Percentiles rank a stretch among this genome's conserved stretches.
Evolutionary conservation across 2,888 invertebrate genomes (phyloP).

Genomic region (Mellilla xanthometata): DNA sequence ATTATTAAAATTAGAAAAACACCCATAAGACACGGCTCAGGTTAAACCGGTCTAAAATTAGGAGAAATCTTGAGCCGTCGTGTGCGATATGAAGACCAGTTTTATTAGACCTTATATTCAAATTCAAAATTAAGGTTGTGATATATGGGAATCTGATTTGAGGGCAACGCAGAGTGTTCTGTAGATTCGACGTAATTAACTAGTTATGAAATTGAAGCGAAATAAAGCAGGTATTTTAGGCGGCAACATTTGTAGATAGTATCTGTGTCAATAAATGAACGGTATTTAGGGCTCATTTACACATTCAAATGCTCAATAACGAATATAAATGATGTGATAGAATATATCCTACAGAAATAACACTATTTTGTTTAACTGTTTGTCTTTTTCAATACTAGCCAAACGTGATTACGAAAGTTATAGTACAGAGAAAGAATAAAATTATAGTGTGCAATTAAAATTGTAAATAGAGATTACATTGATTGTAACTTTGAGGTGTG

Average conservation of each 20-base stretch:
- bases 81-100: constrained; percentile 46
- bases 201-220: constrained; percentile 18
- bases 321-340: background rate
- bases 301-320: background rate
- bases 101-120: constrained; percentile 39
- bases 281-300: constrained; percentile 6
- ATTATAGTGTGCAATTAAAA: no score
- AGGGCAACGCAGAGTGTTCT: constrained; percentile 21
- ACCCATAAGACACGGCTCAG: constrained; percentile 43
- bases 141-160: constrained; percentile 27
- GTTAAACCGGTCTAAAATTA: constrained; percentile 50
- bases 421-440: no score
- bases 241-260: background rate
- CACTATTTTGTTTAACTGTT: no score
- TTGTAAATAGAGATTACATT: no score
- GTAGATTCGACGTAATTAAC: constrained; percentile 16
- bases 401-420: no score
- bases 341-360: no score
- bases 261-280: constrained; percentile 14
- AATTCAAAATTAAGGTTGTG: constrained; percentile 33
- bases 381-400: no score
- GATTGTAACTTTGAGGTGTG: no score
- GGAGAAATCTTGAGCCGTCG: constrained; percentile 39
- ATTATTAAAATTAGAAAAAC: constrained; percentile 40
- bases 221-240: constrained; percentile 7